These are phyloP conservation scores for Dioctria linearis DNA, from an alignment of 2,888 invertebrate genomes.

Conservation along the genomic window DNA sequence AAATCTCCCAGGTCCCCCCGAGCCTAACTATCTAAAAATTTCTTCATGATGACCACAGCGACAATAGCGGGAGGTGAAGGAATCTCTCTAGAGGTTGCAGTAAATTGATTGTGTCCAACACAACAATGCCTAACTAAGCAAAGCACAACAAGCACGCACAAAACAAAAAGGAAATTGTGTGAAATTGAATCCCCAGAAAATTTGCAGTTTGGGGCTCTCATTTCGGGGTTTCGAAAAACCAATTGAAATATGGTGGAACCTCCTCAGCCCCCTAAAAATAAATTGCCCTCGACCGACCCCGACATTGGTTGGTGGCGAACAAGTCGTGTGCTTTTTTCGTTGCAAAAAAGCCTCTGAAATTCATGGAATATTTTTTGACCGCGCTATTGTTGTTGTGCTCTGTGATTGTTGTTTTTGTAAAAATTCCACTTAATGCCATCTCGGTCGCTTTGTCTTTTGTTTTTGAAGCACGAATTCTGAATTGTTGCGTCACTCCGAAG, in stretches of 20 bases:
- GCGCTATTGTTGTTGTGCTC: too few relatives aligned
- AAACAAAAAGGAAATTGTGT: neutral
- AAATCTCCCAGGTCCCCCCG: slow-evolving; percentile 14
- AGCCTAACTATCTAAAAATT: slow-evolving; percentile 20
- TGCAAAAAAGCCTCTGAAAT: neutral
- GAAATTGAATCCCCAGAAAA: neutral
- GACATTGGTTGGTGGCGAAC: neutral
- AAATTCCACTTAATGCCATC: neutral
- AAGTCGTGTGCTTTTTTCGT: neutral
- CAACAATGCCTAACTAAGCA: neutral
- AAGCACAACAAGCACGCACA: too few relatives aligned
- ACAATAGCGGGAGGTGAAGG: neutral
- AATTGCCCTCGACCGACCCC: neutral
- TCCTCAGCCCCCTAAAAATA: neutral
- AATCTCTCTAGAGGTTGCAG: neutral
- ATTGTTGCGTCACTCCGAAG: neutral
- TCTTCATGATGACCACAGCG: neutral
- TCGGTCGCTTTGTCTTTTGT: neutral
- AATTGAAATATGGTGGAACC: neutral
- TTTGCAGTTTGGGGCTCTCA: neutral
- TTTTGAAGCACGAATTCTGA: neutral
- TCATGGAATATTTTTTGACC: neutral
- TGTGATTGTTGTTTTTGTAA: neutral
- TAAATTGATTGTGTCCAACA: slow-evolving; percentile 6
- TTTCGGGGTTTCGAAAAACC: too few relatives aligned